Percentiles rank a stretch among this genome's conserved stretches.
phyloP scores from a whole-genome alignment of 2,888 invertebrate genomes.

The Metalampra italica region DNA sequence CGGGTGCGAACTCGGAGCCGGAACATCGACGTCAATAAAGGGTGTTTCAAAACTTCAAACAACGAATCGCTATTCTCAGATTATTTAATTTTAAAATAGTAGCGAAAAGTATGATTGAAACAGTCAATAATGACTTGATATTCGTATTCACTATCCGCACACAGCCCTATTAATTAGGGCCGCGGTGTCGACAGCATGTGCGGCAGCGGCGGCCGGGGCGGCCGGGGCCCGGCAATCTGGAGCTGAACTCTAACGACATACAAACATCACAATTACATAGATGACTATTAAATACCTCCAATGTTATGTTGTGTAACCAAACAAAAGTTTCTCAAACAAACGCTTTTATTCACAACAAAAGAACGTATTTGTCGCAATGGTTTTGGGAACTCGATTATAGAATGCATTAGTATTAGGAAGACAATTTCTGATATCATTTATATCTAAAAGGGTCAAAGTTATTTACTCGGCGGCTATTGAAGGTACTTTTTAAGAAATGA shows the following conservation, averaged over 20 bases:
- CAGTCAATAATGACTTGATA: conserved; percentile 30
- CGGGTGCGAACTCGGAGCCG: conserved; percentile 22
- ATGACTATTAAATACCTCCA: conserved; percentile 32
- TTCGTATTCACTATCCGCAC: conserved; percentile 39
- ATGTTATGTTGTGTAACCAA: no score
- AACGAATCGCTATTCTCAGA: background rate
- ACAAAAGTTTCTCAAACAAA: conserved; percentile 11
- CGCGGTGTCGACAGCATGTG: conserved; percentile 44
- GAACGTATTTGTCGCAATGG: background rate
- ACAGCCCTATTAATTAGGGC: conserved; percentile 51
- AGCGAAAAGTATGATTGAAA: background rate
- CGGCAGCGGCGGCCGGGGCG: conserved; percentile 16
- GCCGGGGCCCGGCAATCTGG: conserved; percentile 25
- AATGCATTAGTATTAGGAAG: background rate
- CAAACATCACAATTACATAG: conserved; percentile 64
- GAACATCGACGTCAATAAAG: conserved; percentile 20
- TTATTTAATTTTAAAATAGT: background rate
- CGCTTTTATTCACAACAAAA: background rate
- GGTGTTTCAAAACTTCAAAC: conserved; percentile 7
- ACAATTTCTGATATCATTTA: background rate
- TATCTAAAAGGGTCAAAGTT: background rate
- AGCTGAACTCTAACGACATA: background rate
- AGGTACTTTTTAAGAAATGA: background rate
- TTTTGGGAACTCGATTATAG: no score
- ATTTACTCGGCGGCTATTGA: background rate